Base-by-base conservation (phyloP, 2,888 invertebrate genomes). In the Deilephila elpenor region DNA sequence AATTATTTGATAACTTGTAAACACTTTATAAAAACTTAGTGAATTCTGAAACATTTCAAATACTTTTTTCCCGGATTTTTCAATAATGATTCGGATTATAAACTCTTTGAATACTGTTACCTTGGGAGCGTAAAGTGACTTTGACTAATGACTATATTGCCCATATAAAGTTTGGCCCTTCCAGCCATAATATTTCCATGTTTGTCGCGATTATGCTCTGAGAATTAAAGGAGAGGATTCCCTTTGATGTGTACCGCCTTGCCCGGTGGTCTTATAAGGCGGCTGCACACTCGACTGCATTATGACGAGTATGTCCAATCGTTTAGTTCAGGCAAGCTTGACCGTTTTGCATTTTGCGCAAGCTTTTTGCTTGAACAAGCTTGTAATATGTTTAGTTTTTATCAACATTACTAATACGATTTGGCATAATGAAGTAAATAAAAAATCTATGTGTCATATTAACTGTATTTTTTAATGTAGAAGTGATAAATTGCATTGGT, bases 191-290 rank as follows among this genome's bases (percentile, higher is more conserved):
- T 81, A 83, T 81, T 82, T 84, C 86, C 82, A 83, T 82, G 86
- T 86, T 86, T 87, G 89, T 89, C 88, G 89, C 88, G 86, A 89
- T 91, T 92, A 89, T 87, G 88, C 86, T 84, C 83, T 82, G 83
- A 81, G 78, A 77, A 73, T 72, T 73, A 75, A 75, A 78, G 78
- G 77, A 82, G 81, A 76, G 75, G 76, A 78, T 77, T 79, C 82
- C 84, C 91, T 94, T 94, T 94, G 93, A 94, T 84, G 91, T 91
- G 77, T 76, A 79, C 91, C 89, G 89, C 81, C 91, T 84, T 84
- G 84, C 88, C 87, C 90, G 93, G 93, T 94, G 93, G 93, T 93
- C 94, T 82, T 83, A 84, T 86, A 86, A 83, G 25, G 67, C 67
- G 25, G 20, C 5, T 51, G 51, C 51, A 67, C 67, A 51, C 67